A percentile compares a stretch with the other conserved stretches of the same genome.
These are phyloP conservation scores for Eugnorisma glareosa DNA, from an alignment of 2,888 invertebrate genomes.

Conservation along the genomic window DNA sequence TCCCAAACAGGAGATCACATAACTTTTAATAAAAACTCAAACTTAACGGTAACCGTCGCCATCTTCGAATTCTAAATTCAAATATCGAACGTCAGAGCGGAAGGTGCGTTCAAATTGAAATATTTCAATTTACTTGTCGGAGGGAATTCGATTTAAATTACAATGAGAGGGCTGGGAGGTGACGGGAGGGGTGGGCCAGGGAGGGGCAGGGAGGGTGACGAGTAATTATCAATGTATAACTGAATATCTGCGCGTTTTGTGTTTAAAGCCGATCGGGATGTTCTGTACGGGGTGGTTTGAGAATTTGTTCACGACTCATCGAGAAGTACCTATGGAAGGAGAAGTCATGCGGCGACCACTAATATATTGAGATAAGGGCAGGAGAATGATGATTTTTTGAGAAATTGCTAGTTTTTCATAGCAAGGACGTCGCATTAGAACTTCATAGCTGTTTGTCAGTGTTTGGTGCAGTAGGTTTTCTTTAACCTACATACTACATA, in stretches of 20 bases:
- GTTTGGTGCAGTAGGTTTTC: not conserved
- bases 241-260: conserved; percentile 81
- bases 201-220: conserved; percentile 53
- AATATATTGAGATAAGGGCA: not conserved
- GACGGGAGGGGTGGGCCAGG: conserved; percentile 48
- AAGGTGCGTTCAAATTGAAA: conserved; percentile 87
- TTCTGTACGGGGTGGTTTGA: conserved; percentile 58
- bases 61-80: conserved; percentile 83
- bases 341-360: not conserved
- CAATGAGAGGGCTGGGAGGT: conserved; percentile 80
- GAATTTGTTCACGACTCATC: not conserved
- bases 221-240: conserved; percentile 87
- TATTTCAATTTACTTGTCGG: conserved; percentile 90
- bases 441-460: not conserved
- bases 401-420: not conserved
- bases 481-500: not conserved
- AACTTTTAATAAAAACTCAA: conserved; percentile 23
- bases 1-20: not conserved
- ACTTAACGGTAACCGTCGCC: conserved; percentile 68
- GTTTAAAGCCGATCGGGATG: conserved; percentile 69
- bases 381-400: not conserved
- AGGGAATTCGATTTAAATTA: conserved; percentile 90
- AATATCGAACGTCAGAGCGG: conserved; percentile 77
- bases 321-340: not conserved
- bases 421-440: not conserved